These are phyloP conservation scores for Acromyrmex heyeri DNA, from an alignment of 1,140 invertebrate genomes.

Conservation along the genomic window DNA sequence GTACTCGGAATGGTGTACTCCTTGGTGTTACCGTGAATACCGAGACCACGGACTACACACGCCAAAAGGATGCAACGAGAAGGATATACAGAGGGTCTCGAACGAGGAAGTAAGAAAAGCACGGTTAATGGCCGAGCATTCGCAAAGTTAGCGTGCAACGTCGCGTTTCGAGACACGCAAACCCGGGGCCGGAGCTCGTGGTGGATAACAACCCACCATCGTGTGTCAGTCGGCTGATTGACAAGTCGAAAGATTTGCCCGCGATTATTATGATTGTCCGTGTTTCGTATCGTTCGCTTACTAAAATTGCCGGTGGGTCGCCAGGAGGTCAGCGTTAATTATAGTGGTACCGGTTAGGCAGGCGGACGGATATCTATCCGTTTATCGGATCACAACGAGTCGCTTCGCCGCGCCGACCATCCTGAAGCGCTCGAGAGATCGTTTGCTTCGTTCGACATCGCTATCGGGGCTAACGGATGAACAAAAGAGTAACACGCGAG, in stretches of 20 bases:
- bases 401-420: constrained; percentile 50
- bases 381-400: constrained; percentile 84
- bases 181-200: constrained; percentile 46
- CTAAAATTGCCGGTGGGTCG: constrained; percentile 84
- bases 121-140: constrained; percentile 83
- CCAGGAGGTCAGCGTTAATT: constrained; percentile 84
- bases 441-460: constrained; percentile 56
- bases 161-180: constrained; percentile 79
- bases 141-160: constrained; percentile 80
- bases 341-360: constrained; percentile 80
- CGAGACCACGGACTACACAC: constrained; percentile 19
- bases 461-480: constrained; percentile 74
- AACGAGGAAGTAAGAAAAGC: constrained; percentile 80
- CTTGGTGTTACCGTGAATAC: constrained; percentile 40
- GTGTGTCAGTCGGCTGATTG: constrained; percentile 85
- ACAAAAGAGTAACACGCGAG: constrained; percentile 73
- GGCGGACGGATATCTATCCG: constrained; percentile 84
- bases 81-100: constrained; percentile 50
- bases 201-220: constrained; percentile 76
- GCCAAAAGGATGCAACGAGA: constrained; percentile 65
- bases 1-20: constrained; percentile 11
- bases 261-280: constrained; percentile 86
- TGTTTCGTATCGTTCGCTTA: constrained; percentile 78
- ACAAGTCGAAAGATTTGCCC: constrained; percentile 86
- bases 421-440: constrained; percentile 53